Evolutionary conservation across 2,888 invertebrate genomes (phyloP), one percentile per base, ranked within the genome.

Genomic region (Cryptus viduatorius): DNA sequence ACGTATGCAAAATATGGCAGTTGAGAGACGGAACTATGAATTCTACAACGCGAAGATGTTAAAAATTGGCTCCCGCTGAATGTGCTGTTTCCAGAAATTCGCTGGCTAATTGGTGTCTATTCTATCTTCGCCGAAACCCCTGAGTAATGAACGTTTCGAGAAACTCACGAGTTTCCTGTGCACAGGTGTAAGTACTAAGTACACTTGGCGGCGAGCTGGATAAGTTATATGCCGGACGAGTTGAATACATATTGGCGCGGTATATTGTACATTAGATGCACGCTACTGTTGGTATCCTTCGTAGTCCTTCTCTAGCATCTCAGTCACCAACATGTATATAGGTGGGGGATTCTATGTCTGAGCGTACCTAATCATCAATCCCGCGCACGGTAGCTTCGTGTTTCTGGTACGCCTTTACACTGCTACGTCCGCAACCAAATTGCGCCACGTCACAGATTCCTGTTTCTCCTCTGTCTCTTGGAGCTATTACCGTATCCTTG

Each of bases 281-380:
- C 3, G 42, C 24, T 14, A 37, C 24, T 7, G 14, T 37, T 12
- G 24, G 24, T 1, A 46, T 8, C 12, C 73, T 46, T 1, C 72
- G 3, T 8, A 44, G 24, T 59, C 31, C 56, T 46, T 16, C 72
- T 31, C 14, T 5, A 7, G 4, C 0, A 16, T 72, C 56, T 72
- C 56, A 1, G 12, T 42, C 8, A 14, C 56, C 59, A 14, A 59
- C n/a, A 14, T 2, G 1, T 59, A 14, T 29, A 29, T 24, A 37
- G 8, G 42, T 0, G 19, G 19, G 37, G 37, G 53, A 71, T 56
- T 53, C 53, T 37, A 53, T n/a, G 37, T 37, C 29, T 19, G 37
- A 44, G 24, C 24, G 29, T n/a, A 65, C 56, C 19, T 67, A 59
- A 80, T 73, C 67, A 73, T 73, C 56, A 73, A 79, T 65, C 53